phyloP scores from a whole-genome alignment of 2,888 invertebrate genomes.

The Laothoe populi region DNA sequence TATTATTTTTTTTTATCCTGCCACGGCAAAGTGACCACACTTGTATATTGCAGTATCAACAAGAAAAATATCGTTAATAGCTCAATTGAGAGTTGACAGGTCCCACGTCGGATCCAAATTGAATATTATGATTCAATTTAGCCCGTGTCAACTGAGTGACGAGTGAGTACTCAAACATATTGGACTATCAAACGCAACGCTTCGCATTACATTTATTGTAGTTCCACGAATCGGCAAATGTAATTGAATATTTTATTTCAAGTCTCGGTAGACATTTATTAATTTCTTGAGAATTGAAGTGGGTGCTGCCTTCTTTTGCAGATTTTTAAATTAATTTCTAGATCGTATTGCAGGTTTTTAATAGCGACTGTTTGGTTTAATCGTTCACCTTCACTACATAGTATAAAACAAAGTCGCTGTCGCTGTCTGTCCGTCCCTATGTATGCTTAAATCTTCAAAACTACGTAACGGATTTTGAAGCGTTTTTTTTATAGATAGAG shows the following conservation, averaged over 20 bases:
- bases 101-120: conserved; percentile 64
- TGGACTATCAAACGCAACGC: conserved; percentile 36
- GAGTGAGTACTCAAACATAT: conserved; percentile 54
- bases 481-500: no score
- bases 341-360: no score
- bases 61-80: conserved; percentile 13
- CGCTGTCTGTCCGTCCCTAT: no score
- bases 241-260: conserved; percentile 28
- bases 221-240: conserved; percentile 25
- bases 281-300: conserved; percentile 6
- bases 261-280: conserved; percentile 2
- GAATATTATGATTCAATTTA: conserved; percentile 75
- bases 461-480: no score
- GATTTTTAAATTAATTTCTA: neutral
- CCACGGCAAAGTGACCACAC: no score
- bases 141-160: conserved; percentile 59
- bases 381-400: no score
- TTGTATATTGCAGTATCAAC: neutral
- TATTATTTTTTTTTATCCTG: no score
- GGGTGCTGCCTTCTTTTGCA: neutral
- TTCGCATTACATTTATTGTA: conserved; percentile 30
- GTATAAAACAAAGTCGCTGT: no score
- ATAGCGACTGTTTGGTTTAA: no score
- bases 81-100: conserved; percentile 61
- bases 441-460: no score